phyloP scores from a whole-genome alignment of 2,797 vertebrate species.

The Helarctos malayanus region DNA sequence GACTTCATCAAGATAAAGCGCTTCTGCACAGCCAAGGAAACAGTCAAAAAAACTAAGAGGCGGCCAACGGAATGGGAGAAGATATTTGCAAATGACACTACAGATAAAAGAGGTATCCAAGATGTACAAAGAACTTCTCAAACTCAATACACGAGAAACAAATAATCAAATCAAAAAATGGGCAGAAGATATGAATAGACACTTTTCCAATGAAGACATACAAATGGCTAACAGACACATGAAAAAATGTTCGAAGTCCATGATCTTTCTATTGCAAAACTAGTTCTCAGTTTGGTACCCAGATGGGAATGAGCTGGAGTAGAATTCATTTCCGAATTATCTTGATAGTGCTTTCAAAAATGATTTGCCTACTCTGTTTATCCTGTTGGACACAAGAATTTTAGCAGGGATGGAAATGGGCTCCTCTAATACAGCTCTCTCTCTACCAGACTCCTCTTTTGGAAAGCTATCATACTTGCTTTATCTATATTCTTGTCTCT shows the following conservation, averaged over 20 bases:
- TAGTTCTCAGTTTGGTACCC: background rate
- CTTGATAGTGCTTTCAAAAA: background rate
- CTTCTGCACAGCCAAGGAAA: no score
- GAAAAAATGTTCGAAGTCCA: background rate
- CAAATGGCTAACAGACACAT: no score
- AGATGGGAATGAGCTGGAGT: background rate
- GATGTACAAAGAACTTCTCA: no score
- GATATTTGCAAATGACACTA: no score
- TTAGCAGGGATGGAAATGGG: background rate
- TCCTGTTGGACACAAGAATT: background rate
- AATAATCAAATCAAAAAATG: no score
- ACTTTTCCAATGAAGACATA: no score
- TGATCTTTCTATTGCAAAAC: background rate
- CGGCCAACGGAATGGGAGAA: no score
- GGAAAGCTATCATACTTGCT: background rate
- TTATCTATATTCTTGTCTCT: background rate
- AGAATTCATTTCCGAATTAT: conserved; percentile 16
- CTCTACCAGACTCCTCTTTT: background rate
- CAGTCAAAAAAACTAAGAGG: no score
- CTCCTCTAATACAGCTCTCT: background rate
- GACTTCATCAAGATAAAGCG: no score
- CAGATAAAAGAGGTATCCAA: no score
- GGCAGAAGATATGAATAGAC: no score
- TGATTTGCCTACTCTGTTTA: background rate
- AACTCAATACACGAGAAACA: no score